Evolutionary conservation across 2,113 vertebrate genomes (phyloP).

Genomic region (Pseudopodoces humilis): DNA sequence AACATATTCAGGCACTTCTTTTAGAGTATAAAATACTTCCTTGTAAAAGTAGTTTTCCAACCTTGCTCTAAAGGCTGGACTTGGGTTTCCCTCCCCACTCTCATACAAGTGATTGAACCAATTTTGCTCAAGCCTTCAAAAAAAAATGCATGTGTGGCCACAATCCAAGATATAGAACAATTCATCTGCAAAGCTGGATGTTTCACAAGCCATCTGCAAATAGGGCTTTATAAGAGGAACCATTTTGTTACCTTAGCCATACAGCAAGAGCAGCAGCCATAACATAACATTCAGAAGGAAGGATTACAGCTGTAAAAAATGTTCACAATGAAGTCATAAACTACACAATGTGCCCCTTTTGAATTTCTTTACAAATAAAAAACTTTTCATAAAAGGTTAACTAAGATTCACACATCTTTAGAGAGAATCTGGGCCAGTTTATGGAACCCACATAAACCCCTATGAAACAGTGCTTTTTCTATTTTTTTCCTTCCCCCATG

Average conservation of each 20-base stretch:
- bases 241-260: constrained; percentile 34
- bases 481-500: background rate
- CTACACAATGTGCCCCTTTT: constrained; percentile 17
- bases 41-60: constrained; percentile 19
- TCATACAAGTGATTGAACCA: background rate
- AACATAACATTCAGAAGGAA: constrained; percentile 35
- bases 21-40: background rate
- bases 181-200: background rate
- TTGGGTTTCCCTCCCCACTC: background rate
- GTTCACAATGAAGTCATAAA: constrained; percentile 51
- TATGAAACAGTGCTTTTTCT: background rate
- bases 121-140: background rate
- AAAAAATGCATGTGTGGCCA: background rate
- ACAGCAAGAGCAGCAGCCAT: background rate
- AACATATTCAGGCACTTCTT: background rate
- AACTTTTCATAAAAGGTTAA: constrained; percentile 1
- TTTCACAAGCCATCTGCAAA: constrained; percentile 62
- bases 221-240: background rate
- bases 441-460: background rate
- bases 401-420: constrained; percentile 53
- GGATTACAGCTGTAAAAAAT: constrained; percentile 41
- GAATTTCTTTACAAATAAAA: constrained; percentile 33
- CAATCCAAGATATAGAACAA: background rate
- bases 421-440: background rate
- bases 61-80: background rate